Conservation (phyloP, 2,888 invertebrate species). For the Ischnus inquisitorius region DNA sequence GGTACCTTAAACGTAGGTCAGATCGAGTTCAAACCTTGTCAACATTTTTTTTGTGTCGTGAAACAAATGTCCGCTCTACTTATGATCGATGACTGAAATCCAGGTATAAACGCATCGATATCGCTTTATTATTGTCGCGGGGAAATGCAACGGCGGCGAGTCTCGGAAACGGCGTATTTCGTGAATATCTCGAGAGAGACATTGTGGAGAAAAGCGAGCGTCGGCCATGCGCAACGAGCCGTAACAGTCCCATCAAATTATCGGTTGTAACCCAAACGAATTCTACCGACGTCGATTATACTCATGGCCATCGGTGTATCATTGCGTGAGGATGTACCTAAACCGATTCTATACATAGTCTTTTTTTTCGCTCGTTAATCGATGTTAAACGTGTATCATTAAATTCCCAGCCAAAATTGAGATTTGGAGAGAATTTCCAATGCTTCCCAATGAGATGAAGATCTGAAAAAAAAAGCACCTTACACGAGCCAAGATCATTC, state of each 20-base stretch:
- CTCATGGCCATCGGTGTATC: neutral
- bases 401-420: too few relatives aligned
- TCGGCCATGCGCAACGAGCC: constrained; percentile 76
- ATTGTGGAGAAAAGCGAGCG: constrained; percentile 77
- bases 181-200: constrained; percentile 61
- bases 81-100: constrained; percentile 60
- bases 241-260: constrained; percentile 73
- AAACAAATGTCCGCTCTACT: constrained; percentile 64
- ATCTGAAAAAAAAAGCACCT: too few relatives aligned
- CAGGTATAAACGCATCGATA: constrained; percentile 31
- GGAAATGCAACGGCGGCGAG: constrained; percentile 57
- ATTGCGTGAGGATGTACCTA: neutral
- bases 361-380: too few relatives aligned
- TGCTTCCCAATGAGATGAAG: too few relatives aligned
- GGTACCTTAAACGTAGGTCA: neutral
- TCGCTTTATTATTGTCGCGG: constrained; percentile 49
- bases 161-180: constrained; percentile 59
- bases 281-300: constrained; percentile 41
- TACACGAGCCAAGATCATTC: too few relatives aligned
- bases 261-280: constrained; percentile 67
- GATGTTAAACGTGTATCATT: too few relatives aligned
- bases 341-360: neutral
- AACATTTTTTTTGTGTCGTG: too few relatives aligned
- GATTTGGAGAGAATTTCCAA: too few relatives aligned
- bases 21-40: too few relatives aligned